Evolutionary conservation across 2,113 vertebrate species (phyloP), one percentile per base, ranked within the genome.

Genomic region (Indri indri): DNA sequence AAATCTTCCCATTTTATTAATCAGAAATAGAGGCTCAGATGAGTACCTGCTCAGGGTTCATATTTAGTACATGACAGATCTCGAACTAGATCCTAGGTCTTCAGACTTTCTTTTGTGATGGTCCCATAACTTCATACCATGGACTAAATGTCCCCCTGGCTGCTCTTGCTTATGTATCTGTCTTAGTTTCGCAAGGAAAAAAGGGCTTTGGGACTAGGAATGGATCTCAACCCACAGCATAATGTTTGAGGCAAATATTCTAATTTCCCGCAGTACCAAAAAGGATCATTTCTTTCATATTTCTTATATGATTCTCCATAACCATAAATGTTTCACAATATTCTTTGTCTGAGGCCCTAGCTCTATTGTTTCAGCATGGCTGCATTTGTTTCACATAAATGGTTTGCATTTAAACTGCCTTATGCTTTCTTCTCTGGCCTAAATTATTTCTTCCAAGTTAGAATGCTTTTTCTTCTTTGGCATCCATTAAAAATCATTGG

Each of bases 401-500:
- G 85, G 82, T 73, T 98, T 96, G 88, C 50, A n/a, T 92, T 94
- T 91, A 82, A 91, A 81, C 73, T 57, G 70, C 52, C 84, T 96
- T 77, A 37, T 88, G 65, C 59, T 95, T 94, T 96, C 87, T 96
- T 74, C 83, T 95, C 57, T 84, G 86, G 47, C 40, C 95, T 94
- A 87, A 89, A 96, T 94, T 91, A 82, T 96, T 96, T 71, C 63
- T 92, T 94, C 89, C 83, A 95, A 96, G 73, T 95, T 79, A 82
- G 77, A 96, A 94, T 85, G 12, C 50, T 92, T 81, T 96, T 76
- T 70, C 90, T 93, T 84, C 94, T 95, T 96, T 96, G 97, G 89
- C 91, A 95, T 92, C 84, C 80, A 86, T 93, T 97, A 96, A 90
- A 97, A 97, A 96, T 96, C 93, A 86, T 34, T 3, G 34, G 87